These are phyloP conservation scores for Palythoa heliodiscus DNA, from an alignment of 92 coral and sea anemone species.

Conservation along the genomic window DNA sequence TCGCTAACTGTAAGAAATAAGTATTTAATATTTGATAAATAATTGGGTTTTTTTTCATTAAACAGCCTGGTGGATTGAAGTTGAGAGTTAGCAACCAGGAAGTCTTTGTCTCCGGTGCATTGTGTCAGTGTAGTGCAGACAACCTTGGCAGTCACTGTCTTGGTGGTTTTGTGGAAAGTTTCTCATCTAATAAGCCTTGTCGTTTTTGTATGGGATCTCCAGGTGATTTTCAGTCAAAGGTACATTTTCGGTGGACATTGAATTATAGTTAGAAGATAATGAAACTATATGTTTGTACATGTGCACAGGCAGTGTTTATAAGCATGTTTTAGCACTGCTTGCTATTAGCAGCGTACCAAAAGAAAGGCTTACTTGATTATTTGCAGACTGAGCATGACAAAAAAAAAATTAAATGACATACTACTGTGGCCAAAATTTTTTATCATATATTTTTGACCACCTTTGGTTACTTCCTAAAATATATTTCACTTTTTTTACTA, in stretches of 20 bases:
- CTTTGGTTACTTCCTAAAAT: no score
- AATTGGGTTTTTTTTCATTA: background rate
- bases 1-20: background rate
- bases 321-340: no score
- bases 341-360: no score
- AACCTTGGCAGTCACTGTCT: constrained; percentile 61
- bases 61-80: constrained; percentile 57
- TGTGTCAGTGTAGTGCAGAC: constrained; percentile 61
- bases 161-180: constrained; percentile 76
- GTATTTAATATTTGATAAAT: background rate
- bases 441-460: no score
- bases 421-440: no score
- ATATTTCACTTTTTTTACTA: no score
- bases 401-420: no score
- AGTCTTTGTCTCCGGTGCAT: constrained; percentile 47
- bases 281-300: no score
- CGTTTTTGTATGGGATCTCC: constrained; percentile 67
- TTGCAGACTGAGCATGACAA: no score
- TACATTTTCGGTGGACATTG: constrained; percentile 14
- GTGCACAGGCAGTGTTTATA: no score
- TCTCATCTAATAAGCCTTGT: constrained; percentile 54
- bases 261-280: background rate
- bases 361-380: no score
- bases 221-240: constrained; percentile 58
- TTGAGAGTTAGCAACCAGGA: constrained; percentile 36